Evolutionary conservation across 2,888 invertebrate species (phyloP), one percentile per base, ranked within the genome.

Genomic region (Amphimallon solstitiale): DNA sequence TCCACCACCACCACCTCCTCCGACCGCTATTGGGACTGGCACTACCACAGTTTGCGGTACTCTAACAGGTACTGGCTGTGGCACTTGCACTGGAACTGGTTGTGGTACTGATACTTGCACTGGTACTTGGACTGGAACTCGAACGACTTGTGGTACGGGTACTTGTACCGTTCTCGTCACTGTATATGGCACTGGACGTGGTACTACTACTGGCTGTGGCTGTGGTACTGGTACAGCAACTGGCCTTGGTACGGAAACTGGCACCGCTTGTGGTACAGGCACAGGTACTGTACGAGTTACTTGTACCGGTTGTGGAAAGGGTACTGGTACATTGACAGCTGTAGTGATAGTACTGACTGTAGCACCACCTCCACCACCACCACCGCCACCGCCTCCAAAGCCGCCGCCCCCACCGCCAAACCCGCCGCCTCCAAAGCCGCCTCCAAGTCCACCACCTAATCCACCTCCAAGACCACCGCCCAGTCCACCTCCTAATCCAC

Each of bases 61-160:
- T 68, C 76, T 72, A 38, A 78, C 78, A 45, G 77, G 74, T 1
- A 85, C 83, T 0, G 87, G 86, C 56, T 86, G 86, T 7, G 87
- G 82, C 0, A 86, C 82, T 0, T 85, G 84, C 19, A 86, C 86
- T 1, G 87, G 85, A 63, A 85, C 85, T 0, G 5, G 85, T 85
- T 23, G 85, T 0, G 87, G 85, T 4, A 86, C 83, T 0, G 87
- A 85, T 40, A 87, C 82, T 0, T 85, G 81, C 1, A 87, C 85
- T 19, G 81, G 81, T 65, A 86, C 84, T 71, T 85, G 78, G 10
- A 82, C 78, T 19, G 80, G 79, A 1, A 83, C 82, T 38, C 80
- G 78, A 54, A 80, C 78, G 9, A 81, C 82, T 61, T 78, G 78
- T 19, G 81, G 80, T 29, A 83, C 79, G 10, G 81, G 74, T 12